Evolutionary conservation across 2,113 vertebrate genomes (phyloP).

Genomic region (Nyctereutes procyonoides): DNA sequence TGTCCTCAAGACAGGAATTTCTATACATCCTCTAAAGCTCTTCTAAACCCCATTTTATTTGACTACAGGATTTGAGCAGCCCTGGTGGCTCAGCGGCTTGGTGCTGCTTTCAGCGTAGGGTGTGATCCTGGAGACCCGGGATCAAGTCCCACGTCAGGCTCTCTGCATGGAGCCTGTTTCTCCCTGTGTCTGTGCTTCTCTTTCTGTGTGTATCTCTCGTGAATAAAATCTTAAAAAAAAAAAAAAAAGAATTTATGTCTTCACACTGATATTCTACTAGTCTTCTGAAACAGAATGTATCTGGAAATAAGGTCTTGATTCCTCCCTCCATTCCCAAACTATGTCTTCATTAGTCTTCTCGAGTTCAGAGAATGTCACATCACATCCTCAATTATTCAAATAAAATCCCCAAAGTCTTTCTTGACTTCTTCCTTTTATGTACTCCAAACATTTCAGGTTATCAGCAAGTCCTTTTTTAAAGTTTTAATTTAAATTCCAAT

Average conservation of each 20-base stretch:
- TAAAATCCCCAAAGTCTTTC: neutral
- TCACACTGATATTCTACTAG: neutral
- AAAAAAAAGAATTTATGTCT: neutral
- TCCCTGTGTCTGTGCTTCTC: too few species aligned
- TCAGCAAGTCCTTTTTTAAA: neutral
- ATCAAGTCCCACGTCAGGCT: too few species aligned
- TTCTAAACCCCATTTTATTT: neutral
- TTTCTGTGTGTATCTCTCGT: too few species aligned
- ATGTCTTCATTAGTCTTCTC: neutral
- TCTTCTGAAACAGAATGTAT: neutral
- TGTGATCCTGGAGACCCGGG: too few species aligned
- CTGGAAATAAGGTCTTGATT: neutral
- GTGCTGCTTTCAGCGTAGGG: too few species aligned
- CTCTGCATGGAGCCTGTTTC: too few species aligned
- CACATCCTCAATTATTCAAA: neutral
- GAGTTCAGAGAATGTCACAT: neutral
- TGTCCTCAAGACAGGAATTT: neutral
- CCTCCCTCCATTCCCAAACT: neutral
- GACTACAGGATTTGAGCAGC: neutral
- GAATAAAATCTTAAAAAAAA: too few species aligned
- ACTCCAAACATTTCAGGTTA: neutral
- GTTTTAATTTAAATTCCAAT: neutral
- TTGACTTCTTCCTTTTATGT: neutral
- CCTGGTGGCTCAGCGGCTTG: too few species aligned
- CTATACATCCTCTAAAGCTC: neutral